These are phyloP conservation scores for Siphamia tubifer DNA, from an alignment of 2,113 vertebrate species.

Conservation along the genomic window DNA sequence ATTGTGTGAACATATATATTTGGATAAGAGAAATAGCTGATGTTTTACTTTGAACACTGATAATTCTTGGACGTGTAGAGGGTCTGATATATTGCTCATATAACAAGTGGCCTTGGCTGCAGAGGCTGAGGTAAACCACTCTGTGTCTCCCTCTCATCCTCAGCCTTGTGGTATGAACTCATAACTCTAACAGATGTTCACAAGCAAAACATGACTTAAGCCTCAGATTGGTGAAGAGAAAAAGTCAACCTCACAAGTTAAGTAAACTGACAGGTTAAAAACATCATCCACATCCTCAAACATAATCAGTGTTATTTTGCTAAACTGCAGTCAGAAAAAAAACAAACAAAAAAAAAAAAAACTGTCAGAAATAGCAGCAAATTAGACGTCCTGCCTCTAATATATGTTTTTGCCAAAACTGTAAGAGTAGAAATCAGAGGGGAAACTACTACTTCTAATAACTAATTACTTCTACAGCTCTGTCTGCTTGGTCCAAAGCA, in stretches of 20 bases:
- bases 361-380: background rate
- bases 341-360: no score
- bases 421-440: no score
- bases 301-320: background rate
- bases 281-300: background rate
- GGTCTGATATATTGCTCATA: constrained; percentile 13
- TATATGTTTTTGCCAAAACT: no score
- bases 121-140: constrained; percentile 14
- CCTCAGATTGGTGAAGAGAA: background rate
- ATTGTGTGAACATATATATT: background rate
- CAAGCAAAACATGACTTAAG: background rate
- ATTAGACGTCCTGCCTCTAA: background rate
- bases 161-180: constrained; percentile 47
- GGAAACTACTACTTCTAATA: no score
- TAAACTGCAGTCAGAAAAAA: background rate
- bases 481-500: no score
- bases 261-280: background rate
- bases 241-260: constrained; percentile 44
- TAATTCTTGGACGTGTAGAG: background rate
- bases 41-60: background rate
- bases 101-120: constrained; percentile 37
- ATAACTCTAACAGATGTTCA: constrained; percentile 54
- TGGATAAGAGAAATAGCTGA: background rate
- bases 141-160: constrained; percentile 31
- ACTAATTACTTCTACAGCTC: no score